phyloP scores from a whole-genome alignment of 2,888 invertebrate species.

The Halocaridina rubra region DNA sequence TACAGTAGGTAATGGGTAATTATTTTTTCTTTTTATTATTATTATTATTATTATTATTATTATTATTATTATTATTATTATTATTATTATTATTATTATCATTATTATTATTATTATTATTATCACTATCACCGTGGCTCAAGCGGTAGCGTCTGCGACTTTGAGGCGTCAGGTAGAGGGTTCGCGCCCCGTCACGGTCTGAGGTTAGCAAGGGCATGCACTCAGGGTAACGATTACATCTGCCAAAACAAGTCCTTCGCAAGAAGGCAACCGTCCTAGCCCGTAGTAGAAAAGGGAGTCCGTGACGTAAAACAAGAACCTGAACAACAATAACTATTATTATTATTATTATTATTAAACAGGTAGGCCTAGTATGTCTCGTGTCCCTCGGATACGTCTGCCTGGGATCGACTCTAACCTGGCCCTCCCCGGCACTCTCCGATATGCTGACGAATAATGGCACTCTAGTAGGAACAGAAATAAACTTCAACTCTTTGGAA shows the following conservation, averaged over 20 bases:
- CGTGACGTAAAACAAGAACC: background rate
- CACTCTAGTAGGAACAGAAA: constrained; percentile 31
- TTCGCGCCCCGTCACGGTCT: too few relatives aligned
- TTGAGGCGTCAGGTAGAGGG: too few relatives aligned
- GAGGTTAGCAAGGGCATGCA: too few relatives aligned
- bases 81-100: background rate
- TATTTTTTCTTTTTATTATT: background rate
- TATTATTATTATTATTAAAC: background rate
- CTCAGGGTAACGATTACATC: too few relatives aligned
- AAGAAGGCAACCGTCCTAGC: too few relatives aligned
- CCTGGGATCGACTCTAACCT: constrained; percentile 28
- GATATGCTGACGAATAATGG: constrained; percentile 21
- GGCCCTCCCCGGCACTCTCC: constrained; percentile 50
- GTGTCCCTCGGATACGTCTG: constrained; percentile 16
- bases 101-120: background rate
- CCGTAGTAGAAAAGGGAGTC: too few relatives aligned
- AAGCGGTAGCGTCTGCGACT: too few relatives aligned
- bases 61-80: too few relatives aligned
- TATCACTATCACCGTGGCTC: background rate
- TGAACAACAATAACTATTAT: background rate
- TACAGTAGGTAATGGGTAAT: too few relatives aligned
- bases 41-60: too few relatives aligned
- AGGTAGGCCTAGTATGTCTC: constrained; percentile 18
- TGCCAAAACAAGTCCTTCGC: too few relatives aligned
- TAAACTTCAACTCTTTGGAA: constrained; percentile 21